Conservation (phyloP, 2,797 vertebrate species). For the Darevskia mixta region DNA sequence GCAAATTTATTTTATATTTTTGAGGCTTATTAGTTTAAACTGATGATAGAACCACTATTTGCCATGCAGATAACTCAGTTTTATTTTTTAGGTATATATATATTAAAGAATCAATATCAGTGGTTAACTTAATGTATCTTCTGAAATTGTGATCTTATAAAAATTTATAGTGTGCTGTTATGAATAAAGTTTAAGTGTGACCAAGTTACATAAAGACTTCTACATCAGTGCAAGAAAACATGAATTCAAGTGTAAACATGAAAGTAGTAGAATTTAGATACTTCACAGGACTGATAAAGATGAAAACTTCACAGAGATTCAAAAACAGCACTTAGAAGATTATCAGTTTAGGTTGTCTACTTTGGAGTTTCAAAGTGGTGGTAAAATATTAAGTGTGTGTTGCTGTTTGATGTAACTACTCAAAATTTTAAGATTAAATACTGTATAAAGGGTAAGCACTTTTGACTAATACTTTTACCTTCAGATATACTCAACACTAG, state of each 20-base stretch:
- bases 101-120: neutral
- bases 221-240: slow-evolving; percentile 46
- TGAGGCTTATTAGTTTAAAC: slow-evolving; percentile 13
- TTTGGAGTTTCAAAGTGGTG: slow-evolving; percentile 70
- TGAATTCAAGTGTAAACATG: slow-evolving; percentile 28
- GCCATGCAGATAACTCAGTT: neutral
- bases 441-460: neutral
- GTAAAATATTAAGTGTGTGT: slow-evolving; percentile 41
- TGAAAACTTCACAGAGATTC: slow-evolving; percentile 58
- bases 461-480: neutral
- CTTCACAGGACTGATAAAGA: slow-evolving; percentile 60
- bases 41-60: neutral
- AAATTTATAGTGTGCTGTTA: slow-evolving; percentile 20
- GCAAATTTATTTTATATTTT: neutral
- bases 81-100: neutral
- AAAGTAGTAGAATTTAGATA: slow-evolving; percentile 34
- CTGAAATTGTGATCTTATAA: fast-evolving
- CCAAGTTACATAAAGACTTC: slow-evolving; percentile 33
- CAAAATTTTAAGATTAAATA: neutral
- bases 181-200: neutral
- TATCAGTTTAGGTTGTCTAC: slow-evolving; percentile 59
- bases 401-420: neutral
- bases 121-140: neutral
- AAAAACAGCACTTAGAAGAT: slow-evolving; percentile 25
- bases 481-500: neutral